These are phyloP conservation scores for Aphyosemion australe DNA, from an alignment of 2,113 vertebrate genomes.

Conservation along the genomic window DNA sequence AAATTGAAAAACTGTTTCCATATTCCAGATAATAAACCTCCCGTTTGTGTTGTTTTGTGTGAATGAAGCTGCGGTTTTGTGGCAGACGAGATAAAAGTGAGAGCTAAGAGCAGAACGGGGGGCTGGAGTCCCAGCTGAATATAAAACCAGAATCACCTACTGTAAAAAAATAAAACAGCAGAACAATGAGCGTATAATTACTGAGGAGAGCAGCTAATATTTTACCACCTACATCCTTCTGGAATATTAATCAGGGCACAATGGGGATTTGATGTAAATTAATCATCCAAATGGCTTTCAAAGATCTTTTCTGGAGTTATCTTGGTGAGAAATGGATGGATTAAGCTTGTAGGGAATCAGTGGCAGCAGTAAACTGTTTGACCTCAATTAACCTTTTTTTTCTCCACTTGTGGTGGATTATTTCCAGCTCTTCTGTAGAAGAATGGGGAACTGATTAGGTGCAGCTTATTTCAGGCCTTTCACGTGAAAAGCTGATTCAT, in stretches of 20 bases:
- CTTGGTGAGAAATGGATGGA: conserved; percentile 9
- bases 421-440: background rate
- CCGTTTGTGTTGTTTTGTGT: background rate
- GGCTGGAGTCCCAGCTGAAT: conserved; percentile 6
- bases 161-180: conserved; percentile 8
- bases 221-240: conserved; percentile 3
- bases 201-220: conserved; percentile 19
- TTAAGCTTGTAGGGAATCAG: conserved; percentile 12
- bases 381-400: conserved; percentile 21
- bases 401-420: background rate
- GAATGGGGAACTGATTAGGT: background rate
- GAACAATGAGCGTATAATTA: conserved; percentile 37
- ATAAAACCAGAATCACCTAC: background rate
- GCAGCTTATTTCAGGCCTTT: background rate
- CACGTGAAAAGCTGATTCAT: too few relatives aligned
- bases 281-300: conserved; percentile 26
- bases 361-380: conserved; percentile 5
- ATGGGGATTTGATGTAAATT: conserved; percentile 23
- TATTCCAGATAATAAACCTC: background rate
- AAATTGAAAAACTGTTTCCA: background rate
- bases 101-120: background rate
- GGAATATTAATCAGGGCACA: conserved; percentile 25
- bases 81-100: background rate
- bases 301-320: conserved; percentile 8
- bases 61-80: background rate